A percentile compares a stretch with the other conserved stretches of the same genome.
Conservation (phyloP, 2,888 invertebrate genomes). For the Leptinotarsa peninsularis region DNA sequence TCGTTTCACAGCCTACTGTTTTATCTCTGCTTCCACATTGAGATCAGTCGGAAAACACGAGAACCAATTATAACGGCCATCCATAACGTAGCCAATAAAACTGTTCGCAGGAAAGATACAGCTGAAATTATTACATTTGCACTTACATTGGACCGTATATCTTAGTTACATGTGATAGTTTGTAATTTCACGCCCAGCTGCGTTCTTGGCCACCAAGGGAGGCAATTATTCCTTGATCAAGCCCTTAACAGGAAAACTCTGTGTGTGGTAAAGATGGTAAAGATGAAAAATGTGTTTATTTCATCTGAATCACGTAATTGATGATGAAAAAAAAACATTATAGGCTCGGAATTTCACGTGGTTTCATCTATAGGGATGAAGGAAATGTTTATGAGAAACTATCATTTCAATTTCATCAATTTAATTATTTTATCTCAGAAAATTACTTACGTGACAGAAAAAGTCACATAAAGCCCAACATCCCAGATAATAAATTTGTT, state of each 20-base stretch:
- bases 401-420: too few relatives aligned
- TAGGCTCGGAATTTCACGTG: too few relatives aligned
- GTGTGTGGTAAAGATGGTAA: constrained; percentile 15
- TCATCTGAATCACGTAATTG: constrained; percentile 23
- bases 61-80: constrained; percentile 61
- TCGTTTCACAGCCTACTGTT: constrained; percentile 1
- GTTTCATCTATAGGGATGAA: too few relatives aligned
- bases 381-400: too few relatives aligned
- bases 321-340: neutral
- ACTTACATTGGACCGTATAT: constrained; percentile 60
- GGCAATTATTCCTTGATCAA: constrained; percentile 56
- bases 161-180: constrained; percentile 59
- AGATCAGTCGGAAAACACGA: constrained; percentile 45
- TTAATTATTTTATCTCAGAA: too few relatives aligned
- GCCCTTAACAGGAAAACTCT: constrained; percentile 44
- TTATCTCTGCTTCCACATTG: constrained; percentile 7
- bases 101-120: constrained; percentile 60
- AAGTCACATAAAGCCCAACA: too few relatives aligned
- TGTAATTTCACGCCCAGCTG: constrained; percentile 59
- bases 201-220: constrained; percentile 52
- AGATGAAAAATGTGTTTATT: constrained; percentile 32
- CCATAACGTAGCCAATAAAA: constrained; percentile 61
- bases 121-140: constrained; percentile 61
- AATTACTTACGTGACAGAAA: too few relatives aligned
- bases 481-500: too few relatives aligned